Conservation (phyloP, 2,113 vertebrate genomes). For the Zosterops hypoxanthus region DNA sequence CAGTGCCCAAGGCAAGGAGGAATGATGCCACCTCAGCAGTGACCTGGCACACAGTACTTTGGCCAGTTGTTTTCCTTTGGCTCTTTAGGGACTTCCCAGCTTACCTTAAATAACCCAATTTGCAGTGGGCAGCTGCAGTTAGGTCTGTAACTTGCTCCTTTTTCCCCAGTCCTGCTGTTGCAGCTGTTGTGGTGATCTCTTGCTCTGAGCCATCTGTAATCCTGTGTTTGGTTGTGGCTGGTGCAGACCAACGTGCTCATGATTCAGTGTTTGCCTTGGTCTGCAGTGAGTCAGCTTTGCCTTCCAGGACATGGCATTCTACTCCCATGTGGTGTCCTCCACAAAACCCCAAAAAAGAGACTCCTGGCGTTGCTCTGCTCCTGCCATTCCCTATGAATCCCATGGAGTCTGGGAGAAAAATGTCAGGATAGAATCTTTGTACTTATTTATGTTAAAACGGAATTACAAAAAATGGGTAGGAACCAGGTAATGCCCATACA, state of each 20-base stretch:
- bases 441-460: not conserved
- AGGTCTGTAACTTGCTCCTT: not conserved
- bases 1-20: not conserved
- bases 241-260: not conserved
- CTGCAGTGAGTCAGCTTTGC: not conserved
- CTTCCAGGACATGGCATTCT: not conserved
- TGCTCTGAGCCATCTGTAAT: not conserved
- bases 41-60: not conserved
- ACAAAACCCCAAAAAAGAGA: not conserved
- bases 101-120: slow-evolving; percentile 9
- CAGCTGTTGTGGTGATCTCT: not conserved
- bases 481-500: not conserved
- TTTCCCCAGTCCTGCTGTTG: not conserved
- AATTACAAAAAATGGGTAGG: not conserved
- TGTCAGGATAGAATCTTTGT: not conserved
- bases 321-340: not conserved
- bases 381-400: not conserved
- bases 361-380: not conserved
- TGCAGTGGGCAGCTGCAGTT: not conserved
- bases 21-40: slow-evolving; percentile 6
- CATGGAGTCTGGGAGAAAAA: not conserved
- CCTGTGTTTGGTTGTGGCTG: not conserved
- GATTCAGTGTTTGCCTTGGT: not conserved
- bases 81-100: not conserved
- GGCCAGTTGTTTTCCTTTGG: not conserved